A percentile compares a stretch with the other conserved stretches of the same genome.
These are phyloP conservation scores for Ooceraea biroi DNA, from an alignment of 1,140 invertebrate species.

Conservation along the genomic window DNA sequence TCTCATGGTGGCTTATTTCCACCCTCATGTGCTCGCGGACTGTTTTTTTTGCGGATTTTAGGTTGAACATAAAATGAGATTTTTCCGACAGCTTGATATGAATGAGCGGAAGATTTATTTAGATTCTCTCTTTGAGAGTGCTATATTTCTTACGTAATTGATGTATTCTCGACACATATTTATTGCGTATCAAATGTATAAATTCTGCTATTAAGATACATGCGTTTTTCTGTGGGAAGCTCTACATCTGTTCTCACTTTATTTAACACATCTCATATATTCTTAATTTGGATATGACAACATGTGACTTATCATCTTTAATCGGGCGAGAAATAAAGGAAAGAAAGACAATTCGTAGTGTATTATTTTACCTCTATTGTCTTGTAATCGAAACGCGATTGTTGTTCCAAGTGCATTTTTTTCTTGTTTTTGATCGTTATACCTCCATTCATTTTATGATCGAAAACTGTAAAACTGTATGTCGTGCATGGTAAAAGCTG, in stretches of 20 bases:
- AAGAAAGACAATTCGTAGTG: background rate
- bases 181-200: background rate
- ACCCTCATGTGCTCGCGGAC: background rate
- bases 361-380: background rate
- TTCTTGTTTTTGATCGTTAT: background rate
- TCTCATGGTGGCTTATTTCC: background rate
- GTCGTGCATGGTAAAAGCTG: background rate
- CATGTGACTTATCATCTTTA: background rate
- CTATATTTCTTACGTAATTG: background rate
- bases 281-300: background rate
- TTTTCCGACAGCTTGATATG: background rate
- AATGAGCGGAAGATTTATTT: background rate
- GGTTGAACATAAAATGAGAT: background rate
- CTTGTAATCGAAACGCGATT: background rate
- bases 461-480: background rate
- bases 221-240: background rate
- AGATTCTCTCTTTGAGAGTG: background rate
- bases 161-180: background rate
- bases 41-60: conserved; percentile 1
- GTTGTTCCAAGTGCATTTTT: background rate
- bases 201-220: background rate
- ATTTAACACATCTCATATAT: background rate
- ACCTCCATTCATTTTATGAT: background rate
- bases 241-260: background rate
- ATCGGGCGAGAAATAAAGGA: background rate